These are phyloP conservation scores for Pseudomyrmex concolor DNA, from an alignment of 1,140 invertebrate species.

Conservation along the genomic window DNA sequence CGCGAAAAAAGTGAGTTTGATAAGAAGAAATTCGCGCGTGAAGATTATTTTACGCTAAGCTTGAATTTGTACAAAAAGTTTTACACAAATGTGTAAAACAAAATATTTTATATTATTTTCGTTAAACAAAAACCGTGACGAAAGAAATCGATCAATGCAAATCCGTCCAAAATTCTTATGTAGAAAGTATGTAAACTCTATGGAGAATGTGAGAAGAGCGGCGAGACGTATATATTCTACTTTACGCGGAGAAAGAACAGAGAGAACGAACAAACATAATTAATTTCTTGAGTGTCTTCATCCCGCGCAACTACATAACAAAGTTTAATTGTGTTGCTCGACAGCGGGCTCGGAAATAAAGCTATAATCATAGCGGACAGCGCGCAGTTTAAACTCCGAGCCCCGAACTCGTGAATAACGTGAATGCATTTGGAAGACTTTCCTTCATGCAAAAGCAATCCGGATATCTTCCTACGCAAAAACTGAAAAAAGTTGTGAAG, in stretches of 20 bases:
- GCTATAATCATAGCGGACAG: conserved; percentile 49
- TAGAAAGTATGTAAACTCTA: conserved; percentile 31
- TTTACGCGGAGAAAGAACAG: background rate
- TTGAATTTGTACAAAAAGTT: background rate
- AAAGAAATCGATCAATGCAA: conserved; percentile 45
- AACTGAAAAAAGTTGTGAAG: conserved; percentile 29
- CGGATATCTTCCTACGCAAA: conserved; percentile 11
- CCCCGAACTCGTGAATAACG: conserved; percentile 57
- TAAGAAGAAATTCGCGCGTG: background rate
- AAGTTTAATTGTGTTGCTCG: conserved; percentile 61
- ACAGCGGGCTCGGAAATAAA: conserved; percentile 43
- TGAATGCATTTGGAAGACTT: conserved; percentile 27
- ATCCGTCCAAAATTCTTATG: background rate
- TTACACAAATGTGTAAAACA: background rate
- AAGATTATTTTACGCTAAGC: background rate
- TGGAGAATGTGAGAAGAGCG: conserved; percentile 31
- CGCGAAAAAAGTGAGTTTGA: too few relatives aligned
- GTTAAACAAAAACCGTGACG: conserved; percentile 19
- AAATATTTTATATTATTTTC: conserved; percentile 15
- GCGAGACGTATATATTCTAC: background rate
- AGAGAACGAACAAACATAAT: conserved; percentile 49
- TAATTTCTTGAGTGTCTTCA: conserved; percentile 62
- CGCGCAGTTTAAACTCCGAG: conserved; percentile 21
- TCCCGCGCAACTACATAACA: conserved; percentile 49
- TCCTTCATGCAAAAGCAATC: conserved; percentile 28